Percentiles rank a stretch among this genome's conserved stretches.
phyloP scores from a whole-genome alignment of 2,113 vertebrate species.

The Pelecanus crispus region DNA sequence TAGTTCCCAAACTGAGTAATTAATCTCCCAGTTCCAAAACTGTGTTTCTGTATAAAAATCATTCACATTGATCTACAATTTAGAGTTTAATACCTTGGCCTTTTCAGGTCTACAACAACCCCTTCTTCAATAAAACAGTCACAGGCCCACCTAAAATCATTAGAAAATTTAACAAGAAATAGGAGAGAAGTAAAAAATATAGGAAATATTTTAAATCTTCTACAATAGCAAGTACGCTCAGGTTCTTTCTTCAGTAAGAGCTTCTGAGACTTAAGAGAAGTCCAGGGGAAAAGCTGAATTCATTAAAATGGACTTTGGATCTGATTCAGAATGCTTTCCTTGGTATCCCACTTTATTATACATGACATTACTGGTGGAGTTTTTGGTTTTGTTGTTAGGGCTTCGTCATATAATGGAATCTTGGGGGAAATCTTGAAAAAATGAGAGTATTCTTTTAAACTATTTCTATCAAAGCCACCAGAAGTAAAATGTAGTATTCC shows the following conservation, averaged over 20 bases:
- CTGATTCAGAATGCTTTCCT: background rate
- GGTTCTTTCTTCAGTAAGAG: background rate
- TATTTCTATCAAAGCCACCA: background rate
- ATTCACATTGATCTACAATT: background rate
- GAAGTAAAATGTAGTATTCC: background rate
- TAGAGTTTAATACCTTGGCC: background rate
- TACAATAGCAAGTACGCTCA: background rate
- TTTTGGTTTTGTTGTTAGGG: background rate
- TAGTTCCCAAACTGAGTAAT: background rate
- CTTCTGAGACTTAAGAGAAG: background rate
- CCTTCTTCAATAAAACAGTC: background rate
- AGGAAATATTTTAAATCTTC: background rate
- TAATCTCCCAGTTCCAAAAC: background rate
- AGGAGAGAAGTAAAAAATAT: background rate
- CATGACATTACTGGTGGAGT: background rate
- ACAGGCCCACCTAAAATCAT: background rate
- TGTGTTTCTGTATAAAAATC: background rate
- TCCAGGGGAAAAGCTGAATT: background rate
- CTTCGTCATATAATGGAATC: background rate
- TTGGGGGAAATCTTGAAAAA: background rate
- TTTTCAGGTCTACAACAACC: background rate
- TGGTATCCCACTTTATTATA: background rate
- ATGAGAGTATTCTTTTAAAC: background rate
- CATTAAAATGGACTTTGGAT: background rate
- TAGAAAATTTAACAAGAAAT: background rate